Evolutionary conservation across 2,113 vertebrate genomes (phyloP).

Genomic region (Leucoraja erinaceus): DNA sequence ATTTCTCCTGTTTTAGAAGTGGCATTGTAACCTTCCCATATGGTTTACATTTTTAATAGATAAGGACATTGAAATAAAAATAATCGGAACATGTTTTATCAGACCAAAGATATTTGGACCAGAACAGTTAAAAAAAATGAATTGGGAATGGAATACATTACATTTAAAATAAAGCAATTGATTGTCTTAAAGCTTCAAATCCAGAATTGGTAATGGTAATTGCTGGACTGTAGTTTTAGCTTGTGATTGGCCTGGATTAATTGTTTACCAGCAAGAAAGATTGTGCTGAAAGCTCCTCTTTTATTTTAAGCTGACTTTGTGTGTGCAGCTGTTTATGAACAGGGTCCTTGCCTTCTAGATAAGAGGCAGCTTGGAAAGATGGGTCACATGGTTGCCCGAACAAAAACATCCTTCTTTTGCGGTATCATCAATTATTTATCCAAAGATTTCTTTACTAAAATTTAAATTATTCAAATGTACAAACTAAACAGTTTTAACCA

Average conservation of each 20-base stretch:
- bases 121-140: too few relatives aligned
- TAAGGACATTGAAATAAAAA: too few relatives aligned
- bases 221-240: too few relatives aligned
- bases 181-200: too few relatives aligned
- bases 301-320: neutral
- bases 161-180: too few relatives aligned
- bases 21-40: too few relatives aligned
- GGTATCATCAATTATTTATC: neutral
- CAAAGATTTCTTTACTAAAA: neutral
- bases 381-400: neutral
- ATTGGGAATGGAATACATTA: too few relatives aligned
- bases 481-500: neutral
- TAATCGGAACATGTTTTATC: too few relatives aligned
- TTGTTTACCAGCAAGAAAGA: neutral
- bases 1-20: too few relatives aligned
- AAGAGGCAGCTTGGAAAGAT: neutral
- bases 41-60: too few relatives aligned
- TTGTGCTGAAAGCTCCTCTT: neutral
- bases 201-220: too few relatives aligned
- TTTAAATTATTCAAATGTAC: neutral
- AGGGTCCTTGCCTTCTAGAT: neutral
- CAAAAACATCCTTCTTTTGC: neutral
- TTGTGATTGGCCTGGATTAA: neutral
- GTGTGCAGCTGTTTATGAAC: constrained; percentile 7
- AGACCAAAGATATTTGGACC: too few relatives aligned